Evolutionary conservation across 2,113 vertebrate species (phyloP), one percentile per base, ranked within the genome.

Genomic region (Andinoacara biseriatus): DNA sequence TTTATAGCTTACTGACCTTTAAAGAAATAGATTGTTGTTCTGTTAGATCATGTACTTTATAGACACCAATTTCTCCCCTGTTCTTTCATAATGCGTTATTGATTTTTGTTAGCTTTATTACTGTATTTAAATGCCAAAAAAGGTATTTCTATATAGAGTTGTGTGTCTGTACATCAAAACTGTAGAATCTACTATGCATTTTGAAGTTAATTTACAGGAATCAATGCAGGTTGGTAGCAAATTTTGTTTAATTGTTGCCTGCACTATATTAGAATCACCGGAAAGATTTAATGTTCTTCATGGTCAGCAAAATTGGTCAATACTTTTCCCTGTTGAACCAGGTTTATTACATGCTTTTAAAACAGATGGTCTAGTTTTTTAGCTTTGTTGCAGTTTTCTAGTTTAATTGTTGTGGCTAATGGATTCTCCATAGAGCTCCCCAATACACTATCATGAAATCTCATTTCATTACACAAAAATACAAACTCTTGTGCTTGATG

Each of bases 1-100:
- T 95, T 95, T 94, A 91, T 92, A 90, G 90, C 83, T 89, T 75
- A 81, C 76, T 96, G 95, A 96, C 95, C 96, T 96, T 96, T 87
- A 77, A 83, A 93, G 83, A 91, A 94, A 93, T 92, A 83, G 87
- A 90, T 89, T 94, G 89, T 93, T 93, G 84, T 91, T 92, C 74
- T 86, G 78, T 92, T 86, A 90, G 87, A 91, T 89, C 81, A 86
- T 90, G 86, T 81, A 89, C 86, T 93, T 76, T 84, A 87, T 90
- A 93, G 89, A 92, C 87, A 90, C 56, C 69, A 87, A 74, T 24
- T 85, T 85, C 77, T 74, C 31, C 74, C 81, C 90, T 86, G 90
- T 93, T 94, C 82, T 90, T 90, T 92, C 88, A 56, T 93, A 94
- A 94, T 95, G 86, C 90, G 89, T 91, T 95, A 95, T 96, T 93